phyloP scores from a whole-genome alignment of 2,888 invertebrate genomes.

The Ametastegia equiseti region DNA sequence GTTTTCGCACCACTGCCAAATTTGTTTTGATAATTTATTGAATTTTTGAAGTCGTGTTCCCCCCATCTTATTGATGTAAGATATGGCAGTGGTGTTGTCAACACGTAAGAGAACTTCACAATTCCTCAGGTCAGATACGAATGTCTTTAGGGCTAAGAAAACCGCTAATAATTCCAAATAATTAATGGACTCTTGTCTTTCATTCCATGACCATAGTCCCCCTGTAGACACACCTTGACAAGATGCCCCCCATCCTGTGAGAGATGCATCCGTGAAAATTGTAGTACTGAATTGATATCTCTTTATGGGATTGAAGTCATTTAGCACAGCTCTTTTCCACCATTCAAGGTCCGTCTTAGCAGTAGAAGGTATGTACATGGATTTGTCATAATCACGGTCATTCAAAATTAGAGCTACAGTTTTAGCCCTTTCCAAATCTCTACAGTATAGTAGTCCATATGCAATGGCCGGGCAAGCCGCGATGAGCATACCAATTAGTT shows the following conservation, averaged over 20 bases:
- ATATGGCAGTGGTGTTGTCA: constrained; percentile 59
- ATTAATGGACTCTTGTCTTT: constrained; percentile 23
- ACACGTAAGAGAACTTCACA: constrained; percentile 34
- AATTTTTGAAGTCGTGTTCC: constrained; percentile 50
- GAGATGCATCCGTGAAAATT: background rate
- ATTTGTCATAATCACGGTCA: background rate
- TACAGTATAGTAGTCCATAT: background rate
- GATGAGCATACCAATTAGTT: constrained; percentile 46
- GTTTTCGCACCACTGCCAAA: constrained; percentile 26
- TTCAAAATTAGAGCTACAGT: background rate
- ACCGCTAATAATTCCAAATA: constrained; percentile 43
- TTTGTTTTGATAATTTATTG: constrained; percentile 47
- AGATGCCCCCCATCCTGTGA: background rate
- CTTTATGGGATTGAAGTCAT: background rate
- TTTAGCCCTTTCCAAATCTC: background rate
- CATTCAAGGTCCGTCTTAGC: background rate
- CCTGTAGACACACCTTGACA: constrained; percentile 11
- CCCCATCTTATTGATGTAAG: too few relatives aligned
- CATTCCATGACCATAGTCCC: background rate
- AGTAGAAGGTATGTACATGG: background rate
- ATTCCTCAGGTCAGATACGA: constrained; percentile 46
- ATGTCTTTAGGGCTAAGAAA: constrained; percentile 46
- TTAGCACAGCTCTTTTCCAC: background rate
- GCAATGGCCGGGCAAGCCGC: background rate
- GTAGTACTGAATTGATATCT: background rate